Percentiles rank a stretch among this genome's conserved stretches.
These are phyloP conservation scores for Microtus agrestis DNA, from an alignment of 2,797 vertebrate genomes.

Conservation along the genomic window DNA sequence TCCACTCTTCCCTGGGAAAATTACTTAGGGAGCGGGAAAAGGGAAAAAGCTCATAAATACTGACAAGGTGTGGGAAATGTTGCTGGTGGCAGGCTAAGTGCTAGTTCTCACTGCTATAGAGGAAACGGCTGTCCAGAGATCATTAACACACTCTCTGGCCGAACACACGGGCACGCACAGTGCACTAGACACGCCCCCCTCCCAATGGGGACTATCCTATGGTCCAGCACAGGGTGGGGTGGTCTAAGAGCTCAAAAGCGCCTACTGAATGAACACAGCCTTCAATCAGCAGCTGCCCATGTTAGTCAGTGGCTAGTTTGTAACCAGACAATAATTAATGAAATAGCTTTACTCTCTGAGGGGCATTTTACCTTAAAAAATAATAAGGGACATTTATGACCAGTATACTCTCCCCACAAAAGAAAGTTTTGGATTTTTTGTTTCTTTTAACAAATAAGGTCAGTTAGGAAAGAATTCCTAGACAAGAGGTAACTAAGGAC, in stretches of 20 bases:
- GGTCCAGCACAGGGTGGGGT: not conserved
- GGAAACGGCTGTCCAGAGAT: conserved; percentile 23
- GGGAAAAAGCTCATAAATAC: conserved; percentile 52
- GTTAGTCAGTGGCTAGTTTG: conserved; percentile 48
- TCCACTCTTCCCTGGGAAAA: conserved; percentile 60
- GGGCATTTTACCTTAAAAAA: conserved; percentile 68
- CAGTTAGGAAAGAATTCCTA: conserved; percentile 71
- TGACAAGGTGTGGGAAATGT: conserved; percentile 46
- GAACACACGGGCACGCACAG: conserved; percentile 50
- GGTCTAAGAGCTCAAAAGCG: conserved; percentile 17
- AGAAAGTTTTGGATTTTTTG: conserved; percentile 29
- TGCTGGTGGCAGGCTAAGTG: conserved; percentile 6
- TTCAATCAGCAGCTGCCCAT: conserved; percentile 31
- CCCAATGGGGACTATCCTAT: not conserved
- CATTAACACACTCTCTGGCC: conserved; percentile 26
- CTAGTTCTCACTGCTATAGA: not conserved
- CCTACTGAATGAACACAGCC: conserved; percentile 3
- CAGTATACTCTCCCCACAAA: conserved; percentile 54
- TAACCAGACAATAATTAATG: conserved; percentile 68
- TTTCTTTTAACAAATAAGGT: conserved; percentile 35
- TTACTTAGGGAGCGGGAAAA: conserved; percentile 37
- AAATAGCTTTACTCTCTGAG: conserved; percentile 74
- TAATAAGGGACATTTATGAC: conserved; percentile 43
- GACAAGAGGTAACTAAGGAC: conserved; percentile 34
- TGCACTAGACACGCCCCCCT: conserved; percentile 19